A percentile compares a stretch with the other conserved stretches of the same genome.
Evolutionary conservation across 2,797 vertebrate genomes (phyloP).

Genomic region (Rhinophrynus dorsalis): DNA sequence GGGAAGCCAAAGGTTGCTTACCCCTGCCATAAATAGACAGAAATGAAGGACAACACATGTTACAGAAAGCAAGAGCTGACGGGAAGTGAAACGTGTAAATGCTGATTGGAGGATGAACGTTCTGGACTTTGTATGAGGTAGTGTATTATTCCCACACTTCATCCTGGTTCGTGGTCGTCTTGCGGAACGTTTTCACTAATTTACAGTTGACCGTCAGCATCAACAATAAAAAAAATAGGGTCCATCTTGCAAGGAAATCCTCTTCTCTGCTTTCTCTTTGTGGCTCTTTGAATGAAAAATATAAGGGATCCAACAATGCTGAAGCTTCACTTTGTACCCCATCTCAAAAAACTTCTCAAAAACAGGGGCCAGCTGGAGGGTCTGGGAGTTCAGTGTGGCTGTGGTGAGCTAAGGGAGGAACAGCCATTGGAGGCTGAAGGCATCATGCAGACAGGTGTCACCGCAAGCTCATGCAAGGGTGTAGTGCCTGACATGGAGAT

Average conservation of each 20-base stretch:
- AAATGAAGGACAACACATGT: no score
- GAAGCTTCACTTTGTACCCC: slow-evolving; percentile 1
- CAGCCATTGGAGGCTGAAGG: slow-evolving; percentile 47
- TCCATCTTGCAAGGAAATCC: background rate
- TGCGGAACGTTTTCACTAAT: background rate
- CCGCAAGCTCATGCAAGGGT: slow-evolving; percentile 51
- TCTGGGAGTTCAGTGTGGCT: slow-evolving; percentile 17
- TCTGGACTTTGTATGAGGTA: background rate
- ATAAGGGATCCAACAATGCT: background rate
- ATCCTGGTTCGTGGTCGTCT: background rate
- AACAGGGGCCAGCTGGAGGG: slow-evolving; percentile 25
- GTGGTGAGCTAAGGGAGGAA: slow-evolving; percentile 45
- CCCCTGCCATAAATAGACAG: no score
- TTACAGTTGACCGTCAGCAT: background rate
- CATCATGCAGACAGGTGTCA: slow-evolving; percentile 51
- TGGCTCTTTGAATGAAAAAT: slow-evolving; percentile 4
- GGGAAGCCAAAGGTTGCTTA: no score
- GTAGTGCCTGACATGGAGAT: slow-evolving; percentile 47
- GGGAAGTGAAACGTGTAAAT: background rate
- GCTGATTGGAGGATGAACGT: background rate
- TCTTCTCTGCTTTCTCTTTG: background rate
- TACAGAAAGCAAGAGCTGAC: background rate
- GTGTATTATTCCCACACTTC: background rate
- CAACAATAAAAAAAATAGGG: background rate
- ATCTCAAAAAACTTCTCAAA: slow-evolving; percentile 21